Base-by-base conservation (phyloP, 2,113 vertebrate species). In the Pachyramphus minor region DNA sequence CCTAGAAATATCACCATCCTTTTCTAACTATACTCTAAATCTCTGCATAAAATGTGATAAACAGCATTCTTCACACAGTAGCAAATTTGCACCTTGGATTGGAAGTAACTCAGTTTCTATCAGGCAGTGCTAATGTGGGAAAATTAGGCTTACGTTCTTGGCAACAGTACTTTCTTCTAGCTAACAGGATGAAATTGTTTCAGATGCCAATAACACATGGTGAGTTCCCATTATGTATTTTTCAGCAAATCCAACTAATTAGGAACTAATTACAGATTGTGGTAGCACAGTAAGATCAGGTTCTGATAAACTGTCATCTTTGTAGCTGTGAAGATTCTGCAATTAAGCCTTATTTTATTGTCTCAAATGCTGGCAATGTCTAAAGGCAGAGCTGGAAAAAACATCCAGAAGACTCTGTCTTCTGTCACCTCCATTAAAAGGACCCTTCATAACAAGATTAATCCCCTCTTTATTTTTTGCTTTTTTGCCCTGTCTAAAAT, bases 181-280 rank as follows among this genome's bases (percentile, higher is more conserved):
- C 64, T 80, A 75, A 81, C 42, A 69, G 90, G 60, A 63, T 83
- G 89, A 84, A 93, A 72, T 89, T 84, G 66, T 71, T 97, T 96
- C 91, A 82, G 89, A 93, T 88, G 94, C 93, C 93, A 93, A 12
- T 68, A 93, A 86, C 93, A 91, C 87, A 84, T 92, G 68, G 37
- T 45, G 53, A 94, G 82, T 91, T 77, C 74, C 35, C 72, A 64
- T 76, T 80, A 78, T 52, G 83, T 95, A 94, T 87, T 86, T 96
- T 87, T 90, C 94, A 94, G 91, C 53, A 95, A 96, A 92, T 86
- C 59, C 90, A 93, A 59, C 96, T 97, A 94, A 96, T 97, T 96
- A 96, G 80, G 44, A 87, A 85, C 84, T 94, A 94, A 97, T 95
- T 92, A 94, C 59, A 85, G 77, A 35, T 39, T 92, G 90, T 63